phyloP scores from a whole-genome alignment of 2,113 vertebrate species.

The Glareola pratincola region DNA sequence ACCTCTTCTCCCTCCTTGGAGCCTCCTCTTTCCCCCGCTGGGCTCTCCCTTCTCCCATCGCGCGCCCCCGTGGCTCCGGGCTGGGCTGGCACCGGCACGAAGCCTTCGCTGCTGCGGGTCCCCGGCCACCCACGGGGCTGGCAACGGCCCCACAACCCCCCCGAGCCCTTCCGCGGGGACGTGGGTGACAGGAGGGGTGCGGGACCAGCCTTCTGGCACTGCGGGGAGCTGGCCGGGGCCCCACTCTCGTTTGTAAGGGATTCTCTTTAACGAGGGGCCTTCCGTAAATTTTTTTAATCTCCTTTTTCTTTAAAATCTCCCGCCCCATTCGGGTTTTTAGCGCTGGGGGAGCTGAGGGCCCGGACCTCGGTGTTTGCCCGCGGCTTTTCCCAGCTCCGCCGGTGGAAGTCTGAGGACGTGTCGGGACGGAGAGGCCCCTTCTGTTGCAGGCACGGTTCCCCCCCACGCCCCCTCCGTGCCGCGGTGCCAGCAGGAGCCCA shows the following conservation, averaged over 20 bases:
- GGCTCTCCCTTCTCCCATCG: background rate
- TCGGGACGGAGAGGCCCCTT: background rate
- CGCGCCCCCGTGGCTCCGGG: too few species aligned
- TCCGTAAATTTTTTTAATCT: background rate
- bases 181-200: rapidly evolving
- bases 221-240: background rate
- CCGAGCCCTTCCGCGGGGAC: background rate
- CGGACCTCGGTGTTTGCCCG: background rate
- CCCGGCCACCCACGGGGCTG: background rate
- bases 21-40: background rate
- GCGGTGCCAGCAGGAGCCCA: rapidly evolving
- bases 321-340: background rate
- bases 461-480: background rate
- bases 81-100: background rate
- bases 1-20: background rate
- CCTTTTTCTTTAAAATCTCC: background rate
- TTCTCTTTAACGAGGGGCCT: background rate
- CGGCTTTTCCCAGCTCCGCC: background rate
- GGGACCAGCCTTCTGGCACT: too few species aligned
- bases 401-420: background rate
- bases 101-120: background rate
- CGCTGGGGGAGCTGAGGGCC: rapidly evolving
- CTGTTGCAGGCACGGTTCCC: background rate
- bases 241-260: rapidly evolving
- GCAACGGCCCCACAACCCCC: background rate